Conservation (phyloP, 2,888 invertebrate genomes). For the Rotaria socialis region DNA sequence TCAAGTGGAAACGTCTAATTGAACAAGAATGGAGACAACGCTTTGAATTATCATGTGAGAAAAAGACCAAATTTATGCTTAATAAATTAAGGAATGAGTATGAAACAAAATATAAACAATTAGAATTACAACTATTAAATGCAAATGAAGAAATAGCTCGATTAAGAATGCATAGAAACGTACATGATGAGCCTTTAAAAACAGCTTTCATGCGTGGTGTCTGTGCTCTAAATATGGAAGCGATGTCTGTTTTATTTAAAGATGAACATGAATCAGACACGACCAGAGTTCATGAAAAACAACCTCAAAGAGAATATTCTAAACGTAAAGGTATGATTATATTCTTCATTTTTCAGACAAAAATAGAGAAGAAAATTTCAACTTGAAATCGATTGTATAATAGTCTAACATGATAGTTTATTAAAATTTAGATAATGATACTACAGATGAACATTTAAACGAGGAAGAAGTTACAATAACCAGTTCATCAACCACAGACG, state of each 20-base stretch:
- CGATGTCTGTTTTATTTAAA: slow-evolving; percentile 56
- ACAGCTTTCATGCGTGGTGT: slow-evolving; percentile 60
- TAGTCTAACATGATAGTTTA: too few relatives aligned
- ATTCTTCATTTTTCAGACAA: too few relatives aligned
- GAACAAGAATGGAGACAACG: slow-evolving; percentile 3
- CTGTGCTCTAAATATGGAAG: slow-evolving; percentile 59
- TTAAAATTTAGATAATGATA: neutral
- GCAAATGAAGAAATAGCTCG: slow-evolving; percentile 38
- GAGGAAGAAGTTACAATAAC: neutral
- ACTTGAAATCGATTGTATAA: too few relatives aligned
- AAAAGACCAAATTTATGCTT: slow-evolving; percentile 57
- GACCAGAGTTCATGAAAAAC: neutral
- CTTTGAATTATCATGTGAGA: slow-evolving; percentile 56
- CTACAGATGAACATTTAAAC: neutral
- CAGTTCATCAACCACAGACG: too few relatives aligned
- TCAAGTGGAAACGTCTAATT: neutral
- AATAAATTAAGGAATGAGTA: slow-evolving; percentile 53
- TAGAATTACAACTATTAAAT: slow-evolving; percentile 28
- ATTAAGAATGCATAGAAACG: slow-evolving; percentile 35
- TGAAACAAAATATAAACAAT: slow-evolving; percentile 48
- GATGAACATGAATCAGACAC: neutral
- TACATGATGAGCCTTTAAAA: slow-evolving; percentile 56
- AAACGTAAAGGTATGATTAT: neutral
- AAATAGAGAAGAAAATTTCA: too few relatives aligned
- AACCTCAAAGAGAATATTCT: neutral